A percentile compares a stretch with the other conserved stretches of the same genome.
phyloP scores from a whole-genome alignment of 2,888 invertebrate species.

The Dorcus parallelipipedus region DNA sequence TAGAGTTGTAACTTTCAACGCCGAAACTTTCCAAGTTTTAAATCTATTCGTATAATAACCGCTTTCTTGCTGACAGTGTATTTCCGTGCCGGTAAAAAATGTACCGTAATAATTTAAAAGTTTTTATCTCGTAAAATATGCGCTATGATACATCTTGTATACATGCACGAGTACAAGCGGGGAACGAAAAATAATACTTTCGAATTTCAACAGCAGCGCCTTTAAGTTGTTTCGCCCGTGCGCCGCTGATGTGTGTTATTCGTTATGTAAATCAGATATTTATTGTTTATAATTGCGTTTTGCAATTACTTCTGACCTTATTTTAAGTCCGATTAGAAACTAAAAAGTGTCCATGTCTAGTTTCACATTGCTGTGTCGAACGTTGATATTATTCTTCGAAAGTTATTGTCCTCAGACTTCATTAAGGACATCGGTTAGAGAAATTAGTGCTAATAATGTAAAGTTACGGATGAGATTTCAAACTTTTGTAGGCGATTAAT shows the following conservation, averaged over 20 bases:
- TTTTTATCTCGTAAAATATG: not conserved
- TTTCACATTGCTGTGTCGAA: not conserved
- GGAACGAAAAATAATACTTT: not conserved
- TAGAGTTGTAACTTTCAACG: no score
- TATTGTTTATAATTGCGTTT: slow-evolving; percentile 13
- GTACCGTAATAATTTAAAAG: no score
- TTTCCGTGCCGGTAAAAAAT: no score
- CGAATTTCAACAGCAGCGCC: slow-evolving; percentile 6
- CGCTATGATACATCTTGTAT: not conserved
- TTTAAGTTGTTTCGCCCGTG: not conserved
- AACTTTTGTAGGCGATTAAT: no score
- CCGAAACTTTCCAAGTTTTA: no score
- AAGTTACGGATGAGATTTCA: no score
- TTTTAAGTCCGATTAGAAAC: not conserved
- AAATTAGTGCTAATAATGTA: no score
- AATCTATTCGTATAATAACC: no score
- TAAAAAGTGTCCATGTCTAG: not conserved
- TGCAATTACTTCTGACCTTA: slow-evolving; percentile 9
- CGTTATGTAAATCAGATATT: slow-evolving; percentile 14
- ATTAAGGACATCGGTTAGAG: no score
- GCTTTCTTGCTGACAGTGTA: no score
- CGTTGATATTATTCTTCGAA: no score
- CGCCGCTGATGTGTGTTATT: not conserved
- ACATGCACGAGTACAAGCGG: not conserved
- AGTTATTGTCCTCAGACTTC: no score